These are phyloP conservation scores for Corythoichthys haematopterus DNA, from an alignment of 2,113 vertebrate genomes.

Conservation along the genomic window DNA sequence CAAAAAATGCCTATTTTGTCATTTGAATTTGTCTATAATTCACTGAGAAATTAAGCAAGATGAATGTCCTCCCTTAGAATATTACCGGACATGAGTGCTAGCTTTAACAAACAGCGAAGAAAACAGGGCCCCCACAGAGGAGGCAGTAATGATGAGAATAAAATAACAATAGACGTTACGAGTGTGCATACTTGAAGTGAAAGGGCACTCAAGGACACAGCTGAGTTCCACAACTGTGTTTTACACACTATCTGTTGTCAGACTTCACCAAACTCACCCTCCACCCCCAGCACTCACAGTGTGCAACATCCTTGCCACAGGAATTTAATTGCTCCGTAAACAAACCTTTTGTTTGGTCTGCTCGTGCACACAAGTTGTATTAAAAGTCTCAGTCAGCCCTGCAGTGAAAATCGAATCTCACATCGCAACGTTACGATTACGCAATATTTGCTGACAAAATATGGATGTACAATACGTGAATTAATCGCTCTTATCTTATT, in stretches of 20 bases:
- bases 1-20: background rate
- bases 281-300: constrained; percentile 54
- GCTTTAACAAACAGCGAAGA: background rate
- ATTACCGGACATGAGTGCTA: background rate
- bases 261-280: constrained; percentile 24
- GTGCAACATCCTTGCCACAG: constrained; percentile 67
- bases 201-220: constrained; percentile 22
- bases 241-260: constrained; percentile 39
- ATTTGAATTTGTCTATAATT: background rate
- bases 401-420: constrained; percentile 32
- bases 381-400: constrained; percentile 46
- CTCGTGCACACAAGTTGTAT: constrained; percentile 51
- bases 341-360: constrained; percentile 63
- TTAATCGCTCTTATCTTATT: constrained; percentile 17
- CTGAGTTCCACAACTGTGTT: constrained; percentile 33
- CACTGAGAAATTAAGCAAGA: background rate
- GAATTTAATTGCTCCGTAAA: constrained; percentile 70
- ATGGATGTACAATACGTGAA: background rate
- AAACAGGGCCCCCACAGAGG: background rate
- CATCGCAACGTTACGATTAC: constrained; percentile 31
- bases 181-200: background rate
- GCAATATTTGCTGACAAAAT: constrained; percentile 22
- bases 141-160: background rate
- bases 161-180: background rate
- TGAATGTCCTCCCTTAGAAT: background rate